Conservation (phyloP, 2,797 vertebrate species). For the Propithecus deckenii region DNA sequence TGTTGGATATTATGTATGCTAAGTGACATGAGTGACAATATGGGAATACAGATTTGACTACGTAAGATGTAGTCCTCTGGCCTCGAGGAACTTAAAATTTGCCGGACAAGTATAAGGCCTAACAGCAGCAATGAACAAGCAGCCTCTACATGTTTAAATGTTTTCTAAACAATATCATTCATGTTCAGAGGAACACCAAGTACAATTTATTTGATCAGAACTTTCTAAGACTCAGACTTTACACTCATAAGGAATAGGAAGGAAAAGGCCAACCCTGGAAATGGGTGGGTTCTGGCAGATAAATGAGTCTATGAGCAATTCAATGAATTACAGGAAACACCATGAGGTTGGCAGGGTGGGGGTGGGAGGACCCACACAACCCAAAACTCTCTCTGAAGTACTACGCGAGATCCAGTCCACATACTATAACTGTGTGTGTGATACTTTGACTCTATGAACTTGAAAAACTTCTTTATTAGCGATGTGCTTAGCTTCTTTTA, state of each 20-base stretch:
- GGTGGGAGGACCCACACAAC: slow-evolving; percentile 22
- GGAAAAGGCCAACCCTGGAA: slow-evolving; percentile 85
- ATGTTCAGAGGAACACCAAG: slow-evolving; percentile 60
- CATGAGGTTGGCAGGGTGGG: neutral
- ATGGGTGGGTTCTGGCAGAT: slow-evolving; percentile 76
- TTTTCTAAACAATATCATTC: slow-evolving; percentile 48
- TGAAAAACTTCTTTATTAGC: neutral
- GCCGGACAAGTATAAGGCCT: slow-evolving; percentile 9
- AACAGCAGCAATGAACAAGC: slow-evolving; percentile 11
- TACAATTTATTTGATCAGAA: slow-evolving; percentile 63
- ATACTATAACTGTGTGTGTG: rapidly evolving
- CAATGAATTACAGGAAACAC: slow-evolving; percentile 86
- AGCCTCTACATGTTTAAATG: neutral
- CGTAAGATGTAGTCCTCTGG: neutral
- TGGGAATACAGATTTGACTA: neutral
- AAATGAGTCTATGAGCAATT: slow-evolving; percentile 63
- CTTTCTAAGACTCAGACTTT: slow-evolving; percentile 72
- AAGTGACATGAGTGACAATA: neutral
- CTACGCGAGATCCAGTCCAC: slow-evolving; percentile 5
- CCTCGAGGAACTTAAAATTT: slow-evolving; percentile 23
- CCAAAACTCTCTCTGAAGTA: slow-evolving; percentile 46
- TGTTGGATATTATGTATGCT: neutral
- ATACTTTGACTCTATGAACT: slow-evolving; percentile 30
- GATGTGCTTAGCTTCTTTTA: neutral
- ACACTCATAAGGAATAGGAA: slow-evolving; percentile 79